Evolutionary conservation across 2,113 vertebrate genomes (phyloP), one percentile per base, ranked within the genome.

Genomic region (Chlorodrepanis virens): DNA sequence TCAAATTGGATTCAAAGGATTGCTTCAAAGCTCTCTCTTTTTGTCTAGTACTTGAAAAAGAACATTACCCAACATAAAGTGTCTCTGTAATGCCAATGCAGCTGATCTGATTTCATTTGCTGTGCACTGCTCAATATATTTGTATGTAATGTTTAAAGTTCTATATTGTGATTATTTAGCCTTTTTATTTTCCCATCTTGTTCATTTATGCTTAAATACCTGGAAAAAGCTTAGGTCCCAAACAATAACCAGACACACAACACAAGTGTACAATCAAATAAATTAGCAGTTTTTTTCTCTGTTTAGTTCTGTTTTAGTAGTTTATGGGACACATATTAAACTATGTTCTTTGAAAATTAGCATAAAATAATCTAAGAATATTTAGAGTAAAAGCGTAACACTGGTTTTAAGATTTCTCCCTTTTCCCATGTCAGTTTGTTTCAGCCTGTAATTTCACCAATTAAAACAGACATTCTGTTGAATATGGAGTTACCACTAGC

Each of bases 381-480:
- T 44, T 75, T 50, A 52, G 17, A 57, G n/a, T 39, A 74, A 65
- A 10, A n/a, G 5, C 1, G 0, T 65, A 60, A 19, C 8, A 17
- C 2, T 4, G 7, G 0, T 9, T 57, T 69, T 29, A 49, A 57
- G n/a, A 56, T 65, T 63, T 28, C 5, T 11, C 5, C 5, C 10
- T 79, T 78, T 88, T 27, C 29, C 29, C 8, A 27, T 16, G 3
- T 12, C 6, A 64, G 17, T 40, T 59, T 77, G 50, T 72, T 83
- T 91, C 68, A 76, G 22, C 22, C 12, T 89, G 35, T 61, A 19
- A 33, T 76, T 75, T 72, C 9, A 45, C 25, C 10, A 17, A 7
- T 31, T 27, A 10, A 67, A 67, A 37, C 11, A 63, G 11, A 20
- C 71, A 54, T 3, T 17, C 10, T 83, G 6, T 9, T 57, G 33